Percentiles rank a stretch among this genome's conserved stretches.
These are phyloP conservation scores for Eurystomus glaucurus DNA, from an alignment of 2,797 vertebrate species.

Conservation along the genomic window DNA sequence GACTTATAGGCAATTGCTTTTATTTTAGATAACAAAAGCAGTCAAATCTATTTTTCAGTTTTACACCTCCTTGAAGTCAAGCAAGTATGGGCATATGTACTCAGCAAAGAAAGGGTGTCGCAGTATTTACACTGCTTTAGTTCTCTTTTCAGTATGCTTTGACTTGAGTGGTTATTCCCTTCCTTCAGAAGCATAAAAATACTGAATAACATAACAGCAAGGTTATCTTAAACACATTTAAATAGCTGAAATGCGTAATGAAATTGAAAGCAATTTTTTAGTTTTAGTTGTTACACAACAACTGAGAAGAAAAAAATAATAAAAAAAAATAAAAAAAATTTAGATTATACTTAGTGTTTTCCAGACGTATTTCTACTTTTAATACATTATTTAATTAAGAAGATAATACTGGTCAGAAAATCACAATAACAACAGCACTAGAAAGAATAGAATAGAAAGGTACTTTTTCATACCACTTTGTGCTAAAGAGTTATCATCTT, in stretches of 20 bases:
- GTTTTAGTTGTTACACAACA: not conserved
- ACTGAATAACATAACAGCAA: not conserved
- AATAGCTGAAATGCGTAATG: not conserved
- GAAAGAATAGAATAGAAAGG: not conserved
- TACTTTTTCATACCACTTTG: not conserved
- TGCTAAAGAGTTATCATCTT: not conserved
- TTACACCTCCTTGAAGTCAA: not conserved
- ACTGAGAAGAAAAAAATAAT: not conserved
- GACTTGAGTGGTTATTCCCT: not conserved
- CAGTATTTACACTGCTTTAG: not conserved
- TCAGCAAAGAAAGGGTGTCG: not conserved
- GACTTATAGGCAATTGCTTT: not conserved
- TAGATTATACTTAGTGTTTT: not conserved
- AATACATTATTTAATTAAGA: not conserved
- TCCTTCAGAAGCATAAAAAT: not conserved
- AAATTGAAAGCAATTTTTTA: not conserved
- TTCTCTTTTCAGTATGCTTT: not conserved
- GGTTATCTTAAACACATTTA: not conserved
- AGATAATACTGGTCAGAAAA: not conserved
- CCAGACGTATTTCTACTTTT: not conserved
- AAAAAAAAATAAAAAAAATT: rapidly evolving
- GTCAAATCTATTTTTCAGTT: not conserved
- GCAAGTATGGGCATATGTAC: not conserved
- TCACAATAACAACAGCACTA: not conserved
- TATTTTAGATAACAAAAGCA: not conserved